Percentiles rank a stretch among this genome's conserved stretches.
phyloP scores from a whole-genome alignment of 2,888 invertebrate species.

The Fragum whitleyi region DNA sequence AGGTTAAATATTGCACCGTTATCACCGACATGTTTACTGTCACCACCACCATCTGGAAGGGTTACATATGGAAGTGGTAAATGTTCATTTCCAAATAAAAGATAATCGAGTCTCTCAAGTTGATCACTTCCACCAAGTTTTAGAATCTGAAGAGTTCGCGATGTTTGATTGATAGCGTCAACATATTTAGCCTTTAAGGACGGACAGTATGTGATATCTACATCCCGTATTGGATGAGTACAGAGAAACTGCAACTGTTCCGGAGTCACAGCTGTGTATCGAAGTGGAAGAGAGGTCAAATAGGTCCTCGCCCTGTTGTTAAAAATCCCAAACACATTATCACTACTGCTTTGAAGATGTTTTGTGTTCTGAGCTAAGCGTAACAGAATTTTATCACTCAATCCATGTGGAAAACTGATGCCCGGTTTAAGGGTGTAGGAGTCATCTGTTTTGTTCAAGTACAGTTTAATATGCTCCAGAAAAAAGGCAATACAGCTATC shows the following conservation, averaged over 20 bases:
- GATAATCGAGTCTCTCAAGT: conserved; percentile 47
- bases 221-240: conserved; percentile 90
- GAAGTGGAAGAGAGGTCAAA: conserved; percentile 70
- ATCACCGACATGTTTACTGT: conserved; percentile 8
- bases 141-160: conserved; percentile 90
- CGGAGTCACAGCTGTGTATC: conserved; percentile 88
- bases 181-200: conserved; percentile 85
- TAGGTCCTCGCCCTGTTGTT: conserved; percentile 57
- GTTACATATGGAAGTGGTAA: conserved; percentile 7
- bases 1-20: conserved; percentile 56
- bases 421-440: conserved; percentile 58
- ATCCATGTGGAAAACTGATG: conserved; percentile 58
- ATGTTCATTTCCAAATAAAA: conserved; percentile 38
- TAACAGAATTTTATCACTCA: conserved; percentile 58
- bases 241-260: conserved; percentile 90
- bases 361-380: conserved; percentile 45
- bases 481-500: conserved; percentile 53
- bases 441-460: conserved; percentile 53
- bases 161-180: conserved; percentile 78
- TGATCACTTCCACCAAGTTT: conserved; percentile 87
- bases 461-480: conserved; percentile 53
- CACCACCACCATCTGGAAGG: conserved; percentile 21
- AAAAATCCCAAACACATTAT: conserved; percentile 60
- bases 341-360: conserved; percentile 38
- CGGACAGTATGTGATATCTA: conserved; percentile 92